Evolutionary conservation across 2,797 vertebrate species (phyloP).

Genomic region (Microcaecilia unicolor): DNA sequence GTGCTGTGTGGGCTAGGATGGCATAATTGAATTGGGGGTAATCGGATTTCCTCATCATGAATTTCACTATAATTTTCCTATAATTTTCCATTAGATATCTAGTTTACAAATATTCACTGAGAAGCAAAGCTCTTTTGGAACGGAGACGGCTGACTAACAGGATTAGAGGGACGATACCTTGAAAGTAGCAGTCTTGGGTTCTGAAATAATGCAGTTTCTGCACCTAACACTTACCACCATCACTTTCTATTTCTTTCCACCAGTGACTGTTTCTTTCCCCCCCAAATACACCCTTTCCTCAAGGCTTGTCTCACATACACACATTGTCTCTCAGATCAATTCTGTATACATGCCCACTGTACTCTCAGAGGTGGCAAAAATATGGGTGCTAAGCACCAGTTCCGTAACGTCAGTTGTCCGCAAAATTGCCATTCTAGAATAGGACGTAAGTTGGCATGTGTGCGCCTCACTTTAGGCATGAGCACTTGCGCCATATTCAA

Average conservation of each 20-base stretch:
- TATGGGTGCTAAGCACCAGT: too few relatives aligned
- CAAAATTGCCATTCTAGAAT: too few relatives aligned
- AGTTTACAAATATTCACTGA: slow-evolving; percentile 99
- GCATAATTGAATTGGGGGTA: slow-evolving; percentile 99
- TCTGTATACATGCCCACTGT: not conserved
- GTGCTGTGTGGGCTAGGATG: slow-evolving; percentile 99
- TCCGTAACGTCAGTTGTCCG: too few relatives aligned
- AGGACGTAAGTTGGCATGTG: too few relatives aligned
- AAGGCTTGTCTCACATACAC: not conserved
- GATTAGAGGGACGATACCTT: slow-evolving; percentile 73
- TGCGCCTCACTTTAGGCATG: too few relatives aligned
- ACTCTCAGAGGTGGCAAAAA: too few relatives aligned
- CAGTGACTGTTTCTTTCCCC: slow-evolving; percentile 4
- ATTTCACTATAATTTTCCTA: slow-evolving; percentile 99
- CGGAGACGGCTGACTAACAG: slow-evolving; percentile 99
- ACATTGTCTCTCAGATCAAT: rapidly evolving
- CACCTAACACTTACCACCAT: slow-evolving; percentile 45
- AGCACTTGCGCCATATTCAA: too few relatives aligned
- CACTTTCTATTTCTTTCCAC: too few relatives aligned
- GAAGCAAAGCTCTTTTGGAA: slow-evolving; percentile 95
- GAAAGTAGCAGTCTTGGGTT: slow-evolving; percentile 10
- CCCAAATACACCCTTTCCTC: not conserved
- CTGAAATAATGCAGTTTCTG: slow-evolving; percentile 56
- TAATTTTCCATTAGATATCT: slow-evolving; percentile 99
- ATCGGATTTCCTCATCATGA: slow-evolving; percentile 99